Percentiles rank a stretch among this genome's conserved stretches.
Conservation (phyloP, 2,113 vertebrate genomes). For the Protobothrops mucrosquamatus region DNA sequence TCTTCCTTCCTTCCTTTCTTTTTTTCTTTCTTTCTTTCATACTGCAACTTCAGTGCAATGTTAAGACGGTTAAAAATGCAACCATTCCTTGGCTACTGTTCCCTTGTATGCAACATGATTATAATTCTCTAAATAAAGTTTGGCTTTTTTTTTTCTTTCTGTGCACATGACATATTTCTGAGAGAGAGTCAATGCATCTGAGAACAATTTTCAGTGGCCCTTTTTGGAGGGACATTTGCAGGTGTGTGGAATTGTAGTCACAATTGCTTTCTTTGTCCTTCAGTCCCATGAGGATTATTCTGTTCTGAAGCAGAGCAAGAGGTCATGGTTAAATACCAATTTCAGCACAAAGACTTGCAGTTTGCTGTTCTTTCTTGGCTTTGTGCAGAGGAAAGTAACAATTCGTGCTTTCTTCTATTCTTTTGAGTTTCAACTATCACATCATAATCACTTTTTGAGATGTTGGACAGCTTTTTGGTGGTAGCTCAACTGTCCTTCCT, state of each 20-base stretch:
- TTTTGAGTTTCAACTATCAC: conserved; percentile 41
- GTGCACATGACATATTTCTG: neutral
- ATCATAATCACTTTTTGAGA: conserved; percentile 37
- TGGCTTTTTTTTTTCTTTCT: neutral
- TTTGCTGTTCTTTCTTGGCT: conserved; percentile 46
- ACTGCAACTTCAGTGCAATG: neutral
- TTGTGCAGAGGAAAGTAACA: conserved; percentile 42
- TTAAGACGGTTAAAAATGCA: neutral
- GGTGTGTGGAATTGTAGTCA: conserved; percentile 39
- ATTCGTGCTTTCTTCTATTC: neutral
- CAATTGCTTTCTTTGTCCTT: conserved; percentile 48
- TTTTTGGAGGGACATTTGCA: conserved; percentile 37
- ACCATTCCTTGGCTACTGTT: neutral
- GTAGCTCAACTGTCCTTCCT: conserved; percentile 33
- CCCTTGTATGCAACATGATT: neutral
- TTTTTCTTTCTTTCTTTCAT: neutral
- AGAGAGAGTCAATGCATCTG: neutral
- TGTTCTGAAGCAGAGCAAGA: conserved; percentile 53
- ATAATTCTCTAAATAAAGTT: neutral
- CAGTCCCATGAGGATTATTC: conserved; percentile 43
- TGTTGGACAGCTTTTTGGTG: conserved; percentile 58
- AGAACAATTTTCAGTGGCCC: conserved; percentile 43
- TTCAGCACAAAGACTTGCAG: conserved; percentile 33
- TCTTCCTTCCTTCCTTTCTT: neutral
- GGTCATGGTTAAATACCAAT: conserved; percentile 48